Evolutionary conservation across 2,797 vertebrate species (phyloP), one percentile per base, ranked within the genome.

Genomic region (Allobates femoralis): DNA sequence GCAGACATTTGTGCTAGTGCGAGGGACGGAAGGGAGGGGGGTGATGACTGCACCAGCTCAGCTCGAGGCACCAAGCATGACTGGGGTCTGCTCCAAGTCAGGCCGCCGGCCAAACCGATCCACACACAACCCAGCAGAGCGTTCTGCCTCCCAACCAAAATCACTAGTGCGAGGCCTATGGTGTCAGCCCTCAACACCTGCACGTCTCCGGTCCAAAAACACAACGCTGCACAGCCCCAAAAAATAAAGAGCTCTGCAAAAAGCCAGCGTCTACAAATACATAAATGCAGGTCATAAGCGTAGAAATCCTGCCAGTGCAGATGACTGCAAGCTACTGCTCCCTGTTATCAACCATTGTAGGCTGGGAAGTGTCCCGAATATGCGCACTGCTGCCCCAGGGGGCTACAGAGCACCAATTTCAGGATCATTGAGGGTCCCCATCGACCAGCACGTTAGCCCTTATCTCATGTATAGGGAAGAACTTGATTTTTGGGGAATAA

Each of bases 51-150:
- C 21, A 30, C 66, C 67, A 73, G 53, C 81, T 73, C 62, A 81
- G 79, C 79, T 69, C 51, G 58, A 56, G 21, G 23, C 81, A 28
- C 2, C 32, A n/a, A 30, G 66, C 67, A 41, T 83, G 81, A 83
- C 81, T 3, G 12, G 30, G 50, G 32, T 74, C 81, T 83, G 67
- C 60, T 73, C 81, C 53, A 30, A 74, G 67, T 74, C 81, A 73
- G 67, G 67, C 51, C n/a, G 67, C 30, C 23, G n/a, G 67, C 53
- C 81, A 83, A 55, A 34, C 53, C 32, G 28, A 32, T 26, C 64
- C 32, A 28, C 64, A 8, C 11, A n/a, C 3, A 41, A 58, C 41
- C 64, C 32, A 73, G 23, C 80, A 58, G 11, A 26, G 79, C 51
- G 64, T 34, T 53, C 11, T 5, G 41, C 51, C 67, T 5, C 3